phyloP scores from a whole-genome alignment of 2,797 vertebrate species.

The Chiroxiphia lanceolata region DNA sequence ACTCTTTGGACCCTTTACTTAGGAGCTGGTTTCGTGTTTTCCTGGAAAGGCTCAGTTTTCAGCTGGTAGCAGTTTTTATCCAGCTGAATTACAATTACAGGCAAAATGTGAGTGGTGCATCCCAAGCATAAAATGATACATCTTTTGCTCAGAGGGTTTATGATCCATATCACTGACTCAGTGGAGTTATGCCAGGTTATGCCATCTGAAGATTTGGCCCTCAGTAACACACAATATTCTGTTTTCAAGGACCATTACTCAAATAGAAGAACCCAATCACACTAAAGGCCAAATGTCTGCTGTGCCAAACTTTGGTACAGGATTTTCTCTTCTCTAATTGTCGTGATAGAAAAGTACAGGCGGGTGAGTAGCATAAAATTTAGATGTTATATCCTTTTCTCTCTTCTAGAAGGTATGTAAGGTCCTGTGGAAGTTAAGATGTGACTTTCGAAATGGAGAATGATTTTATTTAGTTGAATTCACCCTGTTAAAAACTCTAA shows the following conservation, averaged over 20 bases:
- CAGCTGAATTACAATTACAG: neutral
- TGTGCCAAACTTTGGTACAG: neutral
- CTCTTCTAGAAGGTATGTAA: neutral
- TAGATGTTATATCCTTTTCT: neutral
- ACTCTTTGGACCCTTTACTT: neutral
- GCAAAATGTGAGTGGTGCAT: neutral
- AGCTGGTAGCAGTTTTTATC: neutral
- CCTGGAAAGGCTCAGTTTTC: slow-evolving; percentile 1
- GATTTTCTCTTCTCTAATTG: neutral
- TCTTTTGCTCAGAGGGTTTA: neutral
- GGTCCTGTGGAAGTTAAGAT: neutral
- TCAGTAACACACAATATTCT: neutral
- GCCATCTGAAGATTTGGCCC: slow-evolving; percentile 12
- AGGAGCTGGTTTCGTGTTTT: neutral
- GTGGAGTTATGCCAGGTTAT: neutral
- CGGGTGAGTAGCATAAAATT: neutral
- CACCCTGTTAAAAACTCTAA: neutral
- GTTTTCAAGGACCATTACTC: slow-evolving; percentile 28
- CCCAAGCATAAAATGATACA: neutral
- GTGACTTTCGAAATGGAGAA: neutral
- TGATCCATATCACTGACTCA: neutral
- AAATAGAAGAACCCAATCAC: neutral
- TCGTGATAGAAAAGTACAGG: neutral
- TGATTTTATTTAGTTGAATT: neutral
- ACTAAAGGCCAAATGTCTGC: neutral